A percentile compares a stretch with the other conserved stretches of the same genome.
These are phyloP conservation scores for Lasioglossum leucozonium DNA, from an alignment of 2,888 invertebrate genomes.

Conservation along the genomic window DNA sequence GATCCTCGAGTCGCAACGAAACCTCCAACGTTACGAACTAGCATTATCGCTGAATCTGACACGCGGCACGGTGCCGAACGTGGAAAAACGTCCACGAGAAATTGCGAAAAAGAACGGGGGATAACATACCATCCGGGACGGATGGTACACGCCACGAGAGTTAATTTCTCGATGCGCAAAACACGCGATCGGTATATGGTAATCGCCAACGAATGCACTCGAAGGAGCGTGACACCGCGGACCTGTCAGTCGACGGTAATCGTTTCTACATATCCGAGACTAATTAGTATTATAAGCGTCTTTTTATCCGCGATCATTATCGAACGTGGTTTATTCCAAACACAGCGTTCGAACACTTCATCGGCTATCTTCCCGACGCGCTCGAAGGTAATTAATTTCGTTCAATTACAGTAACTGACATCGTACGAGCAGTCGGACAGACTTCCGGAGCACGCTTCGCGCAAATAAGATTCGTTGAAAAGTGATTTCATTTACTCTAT, in stretches of 20 bases:
- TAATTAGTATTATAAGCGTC: conserved; percentile 57
- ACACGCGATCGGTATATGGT: background rate
- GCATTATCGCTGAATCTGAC: conserved; percentile 26
- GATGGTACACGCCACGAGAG: background rate
- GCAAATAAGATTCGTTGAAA: background rate
- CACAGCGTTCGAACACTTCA: background rate
- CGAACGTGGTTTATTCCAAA: conserved; percentile 20
- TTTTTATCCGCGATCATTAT: conserved; percentile 43
- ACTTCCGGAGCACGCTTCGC: background rate
- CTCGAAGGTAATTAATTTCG: conserved; percentile 19
- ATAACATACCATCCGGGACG: too few relatives aligned
- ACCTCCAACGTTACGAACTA: background rate
- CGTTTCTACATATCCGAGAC: conserved; percentile 37
- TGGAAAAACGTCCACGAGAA: background rate
- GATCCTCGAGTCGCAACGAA: background rate
- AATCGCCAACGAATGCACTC: background rate
- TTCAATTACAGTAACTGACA: background rate
- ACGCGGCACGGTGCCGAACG: background rate
- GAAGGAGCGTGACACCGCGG: conserved; percentile 6
- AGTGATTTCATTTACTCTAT: background rate
- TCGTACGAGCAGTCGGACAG: background rate
- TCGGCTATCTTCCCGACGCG: background rate
- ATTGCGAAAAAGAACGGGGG: background rate
- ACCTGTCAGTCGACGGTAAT: conserved; percentile 17
- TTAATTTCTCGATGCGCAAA: conserved; percentile 1